These are phyloP conservation scores for Polydrusus cervinus DNA, from an alignment of 2,888 invertebrate genomes.

Conservation along the genomic window DNA sequence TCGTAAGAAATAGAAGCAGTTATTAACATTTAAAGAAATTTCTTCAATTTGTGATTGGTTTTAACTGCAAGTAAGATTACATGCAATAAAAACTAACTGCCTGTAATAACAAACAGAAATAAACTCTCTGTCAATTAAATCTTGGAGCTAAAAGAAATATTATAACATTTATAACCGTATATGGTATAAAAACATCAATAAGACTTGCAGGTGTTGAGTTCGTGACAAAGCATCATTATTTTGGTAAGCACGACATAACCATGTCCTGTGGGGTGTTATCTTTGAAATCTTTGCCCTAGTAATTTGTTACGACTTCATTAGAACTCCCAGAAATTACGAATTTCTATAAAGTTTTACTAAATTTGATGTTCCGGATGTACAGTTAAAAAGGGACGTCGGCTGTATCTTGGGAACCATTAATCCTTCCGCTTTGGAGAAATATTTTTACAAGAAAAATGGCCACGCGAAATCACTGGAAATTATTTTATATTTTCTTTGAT, in stretches of 20 bases:
- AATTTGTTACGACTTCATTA: conserved; percentile 16
- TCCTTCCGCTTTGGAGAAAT: too few species aligned
- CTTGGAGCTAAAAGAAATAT: neutral
- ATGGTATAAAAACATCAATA: neutral
- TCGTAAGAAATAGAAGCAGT: too few species aligned
- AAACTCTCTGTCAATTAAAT: neutral
- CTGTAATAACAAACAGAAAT: too few species aligned
- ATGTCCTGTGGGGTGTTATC: conserved; percentile 6
- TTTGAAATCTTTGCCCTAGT: conserved; percentile 9
- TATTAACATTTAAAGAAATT: too few species aligned
- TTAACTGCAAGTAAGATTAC: too few species aligned
- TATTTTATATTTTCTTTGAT: too few species aligned
- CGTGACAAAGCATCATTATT: conserved; percentile 18
- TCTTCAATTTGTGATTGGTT: too few species aligned
- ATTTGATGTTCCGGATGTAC: neutral
- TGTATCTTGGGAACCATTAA: too few species aligned
- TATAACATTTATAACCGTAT: neutral
- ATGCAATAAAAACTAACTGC: too few species aligned
- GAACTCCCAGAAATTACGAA: neutral
- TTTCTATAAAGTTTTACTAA: neutral
- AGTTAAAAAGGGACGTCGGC: too few species aligned
- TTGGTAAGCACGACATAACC: conserved; percentile 15
- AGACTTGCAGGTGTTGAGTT: conserved; percentile 11
- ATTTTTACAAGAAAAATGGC: too few species aligned
- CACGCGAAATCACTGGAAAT: too few species aligned